Percentiles rank a stretch among this genome's conserved stretches.
These are phyloP conservation scores for Cercopithecus mona DNA, from an alignment of 2,113 vertebrate genomes.

Conservation along the genomic window DNA sequence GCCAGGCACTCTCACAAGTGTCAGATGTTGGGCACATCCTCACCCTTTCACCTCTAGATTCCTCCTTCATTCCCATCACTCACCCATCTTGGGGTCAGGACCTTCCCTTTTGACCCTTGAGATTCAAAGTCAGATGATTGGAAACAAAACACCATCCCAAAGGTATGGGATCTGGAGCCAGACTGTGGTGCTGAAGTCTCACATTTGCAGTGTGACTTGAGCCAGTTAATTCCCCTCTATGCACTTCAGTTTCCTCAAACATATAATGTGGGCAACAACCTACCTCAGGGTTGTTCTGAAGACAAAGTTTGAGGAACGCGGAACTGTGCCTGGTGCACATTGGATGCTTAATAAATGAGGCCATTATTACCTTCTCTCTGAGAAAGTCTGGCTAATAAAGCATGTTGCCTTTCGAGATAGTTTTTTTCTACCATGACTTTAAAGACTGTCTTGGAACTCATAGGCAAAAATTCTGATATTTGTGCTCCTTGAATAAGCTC, in stretches of 20 bases:
- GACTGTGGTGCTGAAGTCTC: neutral
- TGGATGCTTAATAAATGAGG: neutral
- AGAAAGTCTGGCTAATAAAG: neutral
- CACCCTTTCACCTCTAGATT: no score
- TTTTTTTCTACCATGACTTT: neutral
- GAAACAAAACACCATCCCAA: neutral
- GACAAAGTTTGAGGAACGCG: neutral
- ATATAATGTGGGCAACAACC: no score
- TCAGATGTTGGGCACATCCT: no score
- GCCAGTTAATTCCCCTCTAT: neutral
- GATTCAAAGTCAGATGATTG: neutral
- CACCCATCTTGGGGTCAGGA: neutral
- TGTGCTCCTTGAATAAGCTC: neutral
- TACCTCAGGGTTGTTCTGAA: no score
- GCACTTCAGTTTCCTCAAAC: neutral
- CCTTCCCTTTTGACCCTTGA: constrained; percentile 48
- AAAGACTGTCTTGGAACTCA: neutral
- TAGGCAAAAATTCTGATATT: neutral
- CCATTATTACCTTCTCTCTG: neutral
- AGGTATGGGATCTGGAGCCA: neutral
- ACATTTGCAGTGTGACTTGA: neutral
- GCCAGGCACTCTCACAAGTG: neutral
- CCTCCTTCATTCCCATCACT: neutral
- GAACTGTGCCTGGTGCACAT: no score
- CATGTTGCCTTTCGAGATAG: no score